Conservation (phyloP, 1,140 invertebrate genomes). For the Nasonia longicornis region DNA sequence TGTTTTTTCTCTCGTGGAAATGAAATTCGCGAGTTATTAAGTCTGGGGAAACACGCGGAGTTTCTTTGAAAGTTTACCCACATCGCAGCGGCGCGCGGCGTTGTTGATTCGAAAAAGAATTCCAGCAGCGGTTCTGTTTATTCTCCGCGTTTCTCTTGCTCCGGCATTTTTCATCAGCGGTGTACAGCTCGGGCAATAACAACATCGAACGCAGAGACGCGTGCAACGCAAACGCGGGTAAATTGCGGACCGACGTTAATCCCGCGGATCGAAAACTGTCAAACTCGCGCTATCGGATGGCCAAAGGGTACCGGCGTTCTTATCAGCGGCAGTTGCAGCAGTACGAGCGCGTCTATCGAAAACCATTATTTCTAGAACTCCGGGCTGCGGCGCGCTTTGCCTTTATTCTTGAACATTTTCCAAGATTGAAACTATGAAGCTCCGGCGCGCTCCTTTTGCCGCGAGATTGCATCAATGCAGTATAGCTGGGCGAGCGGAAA, state of each 20-base stretch:
- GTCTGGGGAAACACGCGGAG: background rate
- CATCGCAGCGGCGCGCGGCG: background rate
- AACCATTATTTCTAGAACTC: slow-evolving; percentile 5
- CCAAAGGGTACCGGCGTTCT: background rate
- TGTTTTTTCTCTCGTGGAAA: no score
- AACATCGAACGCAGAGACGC: no score
- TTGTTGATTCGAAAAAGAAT: slow-evolving; percentile 15
- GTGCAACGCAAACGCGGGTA: no score
- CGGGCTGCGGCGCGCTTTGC: background rate
- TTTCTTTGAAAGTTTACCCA: background rate
- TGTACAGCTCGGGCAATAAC: no score
- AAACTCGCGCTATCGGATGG: background rate
- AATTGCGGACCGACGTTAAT: no score
- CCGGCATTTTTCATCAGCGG: background rate
- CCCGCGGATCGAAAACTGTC: no score
- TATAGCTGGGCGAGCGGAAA: background rate
- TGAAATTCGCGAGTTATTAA: background rate
- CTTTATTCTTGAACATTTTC: background rate
- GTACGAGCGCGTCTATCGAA: slow-evolving; percentile 18
- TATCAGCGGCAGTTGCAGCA: background rate
- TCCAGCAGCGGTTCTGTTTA: background rate
- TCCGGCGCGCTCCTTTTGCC: background rate
- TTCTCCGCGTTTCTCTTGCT: background rate
- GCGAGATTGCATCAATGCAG: slow-evolving; percentile 12
- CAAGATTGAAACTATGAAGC: slow-evolving; percentile 13